A percentile compares a stretch with the other conserved stretches of the same genome.
Evolutionary conservation across 2,888 invertebrate species (phyloP).

Genomic region (Euphydryas editha): DNA sequence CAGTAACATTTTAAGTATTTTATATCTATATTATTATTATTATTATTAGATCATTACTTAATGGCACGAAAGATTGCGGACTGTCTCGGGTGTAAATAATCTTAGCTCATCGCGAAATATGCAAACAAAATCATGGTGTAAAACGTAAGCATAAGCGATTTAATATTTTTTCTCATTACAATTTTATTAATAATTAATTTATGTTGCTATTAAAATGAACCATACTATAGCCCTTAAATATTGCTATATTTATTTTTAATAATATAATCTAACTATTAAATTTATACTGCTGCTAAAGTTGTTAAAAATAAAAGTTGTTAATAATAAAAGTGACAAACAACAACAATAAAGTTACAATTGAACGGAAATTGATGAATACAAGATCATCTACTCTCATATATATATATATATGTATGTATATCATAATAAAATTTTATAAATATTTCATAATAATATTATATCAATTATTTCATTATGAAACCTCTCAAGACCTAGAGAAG

Average conservation of each 20-base stretch:
- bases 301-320: too few relatives aligned
- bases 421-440: neutral
- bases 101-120: constrained; percentile 39
- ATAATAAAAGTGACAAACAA: too few relatives aligned
- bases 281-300: neutral
- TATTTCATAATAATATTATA: neutral
- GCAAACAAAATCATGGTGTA: constrained; percentile 17
- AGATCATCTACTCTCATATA: too few relatives aligned
- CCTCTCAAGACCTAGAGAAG: constrained; percentile 21
- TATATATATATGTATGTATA: neutral
- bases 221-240: too few relatives aligned
- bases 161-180: neutral
- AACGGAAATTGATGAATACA: too few relatives aligned
- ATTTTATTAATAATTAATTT: neutral
- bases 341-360: too few relatives aligned
- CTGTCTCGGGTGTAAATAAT: constrained; percentile 27
- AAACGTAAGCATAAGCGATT: constrained; percentile 10
- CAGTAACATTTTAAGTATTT: too few relatives aligned
- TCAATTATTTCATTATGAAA: constrained; percentile 11
- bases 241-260: too few relatives aligned
- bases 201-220: too few relatives aligned
- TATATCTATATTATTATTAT: constrained; percentile 9
- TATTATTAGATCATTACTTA: constrained; percentile 36
- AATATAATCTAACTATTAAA: too few relatives aligned
- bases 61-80: constrained; percentile 28